Conservation (phyloP, 2,797 vertebrate species). For the Cuculus canorus region DNA sequence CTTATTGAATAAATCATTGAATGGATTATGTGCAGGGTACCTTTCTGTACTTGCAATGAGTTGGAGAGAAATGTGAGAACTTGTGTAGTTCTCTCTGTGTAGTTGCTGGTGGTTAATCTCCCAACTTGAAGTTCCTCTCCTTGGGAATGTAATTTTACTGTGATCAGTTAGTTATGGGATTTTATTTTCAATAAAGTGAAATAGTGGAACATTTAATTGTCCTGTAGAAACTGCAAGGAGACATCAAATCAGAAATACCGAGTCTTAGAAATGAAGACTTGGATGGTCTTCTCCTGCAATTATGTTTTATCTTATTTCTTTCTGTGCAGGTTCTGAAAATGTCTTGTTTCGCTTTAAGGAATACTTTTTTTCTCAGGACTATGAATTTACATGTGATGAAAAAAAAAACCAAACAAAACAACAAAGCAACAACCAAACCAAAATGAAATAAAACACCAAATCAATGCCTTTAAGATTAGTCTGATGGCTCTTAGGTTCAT, state of each 20-base stretch:
- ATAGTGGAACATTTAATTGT: background rate
- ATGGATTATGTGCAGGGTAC: background rate
- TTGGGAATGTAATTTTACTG: background rate
- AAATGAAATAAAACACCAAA: background rate
- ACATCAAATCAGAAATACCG: background rate
- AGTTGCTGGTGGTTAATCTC: background rate
- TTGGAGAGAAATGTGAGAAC: background rate
- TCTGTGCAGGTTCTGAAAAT: background rate
- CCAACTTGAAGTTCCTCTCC: background rate
- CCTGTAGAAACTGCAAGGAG: background rate
- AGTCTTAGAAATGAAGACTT: background rate
- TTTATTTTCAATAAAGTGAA: background rate
- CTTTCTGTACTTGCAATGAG: background rate
- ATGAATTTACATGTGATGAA: background rate
- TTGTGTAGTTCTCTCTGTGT: background rate
- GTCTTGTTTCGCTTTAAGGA: background rate
- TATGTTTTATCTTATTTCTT: background rate
- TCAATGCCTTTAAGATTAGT: background rate
- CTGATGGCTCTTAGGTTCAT: background rate
- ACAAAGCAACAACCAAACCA: background rate
- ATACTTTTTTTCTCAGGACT: background rate
- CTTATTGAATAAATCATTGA: fast-evolving
- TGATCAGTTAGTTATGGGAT: background rate
- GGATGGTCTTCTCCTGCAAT: background rate
- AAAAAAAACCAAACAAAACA: no score